phyloP scores from a whole-genome alignment of 1,140 invertebrate species.

The Anadara kagoshimensis region DNA sequence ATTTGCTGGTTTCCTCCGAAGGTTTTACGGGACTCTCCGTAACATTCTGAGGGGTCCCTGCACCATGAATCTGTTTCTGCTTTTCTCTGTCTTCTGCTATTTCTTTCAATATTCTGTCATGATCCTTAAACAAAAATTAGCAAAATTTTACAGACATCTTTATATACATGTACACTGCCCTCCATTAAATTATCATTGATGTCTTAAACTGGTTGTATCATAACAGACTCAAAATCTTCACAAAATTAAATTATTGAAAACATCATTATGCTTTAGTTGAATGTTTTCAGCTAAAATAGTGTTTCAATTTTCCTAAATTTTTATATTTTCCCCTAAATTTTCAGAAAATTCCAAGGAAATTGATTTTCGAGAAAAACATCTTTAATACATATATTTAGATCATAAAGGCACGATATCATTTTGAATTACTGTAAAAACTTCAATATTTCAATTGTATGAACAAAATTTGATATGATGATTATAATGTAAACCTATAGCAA shows the following conservation, averaged over 20 bases:
- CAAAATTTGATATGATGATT: not conserved
- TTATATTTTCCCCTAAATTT: too few species aligned
- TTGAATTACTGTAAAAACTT: too few species aligned
- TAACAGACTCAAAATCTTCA: too few species aligned
- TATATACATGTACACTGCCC: not conserved
- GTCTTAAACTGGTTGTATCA: not conserved
- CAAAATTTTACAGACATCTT: not conserved
- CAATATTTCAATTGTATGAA: too few species aligned
- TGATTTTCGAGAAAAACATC: too few species aligned
- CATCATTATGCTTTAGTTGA: not conserved
- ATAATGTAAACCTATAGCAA: not conserved
- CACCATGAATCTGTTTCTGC: constrained; percentile 38
- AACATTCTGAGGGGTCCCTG: not conserved
- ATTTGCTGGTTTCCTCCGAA: not conserved
- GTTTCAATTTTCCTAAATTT: too few species aligned
- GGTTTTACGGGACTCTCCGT: not conserved
- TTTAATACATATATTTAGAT: too few species aligned
- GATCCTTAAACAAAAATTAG: constrained; percentile 45
- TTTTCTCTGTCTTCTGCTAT: constrained; percentile 63
- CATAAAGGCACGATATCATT: too few species aligned
- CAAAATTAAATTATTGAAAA: not conserved
- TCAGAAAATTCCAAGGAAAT: too few species aligned
- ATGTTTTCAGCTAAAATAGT: too few species aligned
- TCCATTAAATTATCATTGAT: too few species aligned
- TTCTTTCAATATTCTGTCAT: constrained; percentile 58